Percentiles rank a stretch among this genome's conserved stretches.
Conservation (phyloP, 2,113 vertebrate genomes). For the Beaufortia kweichowensis region DNA sequence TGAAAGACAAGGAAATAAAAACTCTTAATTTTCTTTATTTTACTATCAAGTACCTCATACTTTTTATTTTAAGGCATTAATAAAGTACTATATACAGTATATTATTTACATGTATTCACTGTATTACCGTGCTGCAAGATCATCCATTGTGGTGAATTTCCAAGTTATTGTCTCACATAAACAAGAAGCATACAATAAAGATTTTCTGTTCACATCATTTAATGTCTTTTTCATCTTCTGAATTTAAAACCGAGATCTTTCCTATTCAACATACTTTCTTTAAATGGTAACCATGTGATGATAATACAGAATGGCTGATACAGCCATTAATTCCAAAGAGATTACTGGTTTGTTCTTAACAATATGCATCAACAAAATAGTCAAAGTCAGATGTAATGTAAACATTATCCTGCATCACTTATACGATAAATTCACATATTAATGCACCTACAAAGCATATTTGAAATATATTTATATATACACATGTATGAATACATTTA, state of each 20-base stretch:
- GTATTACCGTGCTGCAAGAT: not conserved
- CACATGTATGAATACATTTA: slow-evolving; percentile 76
- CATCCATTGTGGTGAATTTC: not conserved
- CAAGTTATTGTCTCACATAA: not conserved
- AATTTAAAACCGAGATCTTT: slow-evolving; percentile 31
- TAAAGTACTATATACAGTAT: no score
- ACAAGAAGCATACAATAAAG: not conserved
- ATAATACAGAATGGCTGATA: slow-evolving; percentile 40
- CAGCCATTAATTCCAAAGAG: slow-evolving; percentile 48
- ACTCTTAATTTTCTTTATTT: no score
- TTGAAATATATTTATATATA: slow-evolving; percentile 60
- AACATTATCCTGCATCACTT: slow-evolving; percentile 49
- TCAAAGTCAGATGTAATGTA: slow-evolving; percentile 41
- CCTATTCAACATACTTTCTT: slow-evolving; percentile 14
- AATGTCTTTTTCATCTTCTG: no score
- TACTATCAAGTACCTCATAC: no score
- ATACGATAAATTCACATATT: slow-evolving; percentile 42
- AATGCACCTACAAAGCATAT: slow-evolving; percentile 59
- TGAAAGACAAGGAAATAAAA: no score
- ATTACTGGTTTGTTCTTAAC: slow-evolving; percentile 47
- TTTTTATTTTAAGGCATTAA: no score
- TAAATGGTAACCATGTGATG: slow-evolving; percentile 34
- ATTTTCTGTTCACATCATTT: slow-evolving; percentile 59
- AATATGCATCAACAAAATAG: slow-evolving; percentile 43
- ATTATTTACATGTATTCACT: no score